A percentile compares a stretch with the other conserved stretches of the same genome.
Evolutionary conservation across 2,888 invertebrate genomes (phyloP).

Genomic region (Sthenelais limicola): DNA sequence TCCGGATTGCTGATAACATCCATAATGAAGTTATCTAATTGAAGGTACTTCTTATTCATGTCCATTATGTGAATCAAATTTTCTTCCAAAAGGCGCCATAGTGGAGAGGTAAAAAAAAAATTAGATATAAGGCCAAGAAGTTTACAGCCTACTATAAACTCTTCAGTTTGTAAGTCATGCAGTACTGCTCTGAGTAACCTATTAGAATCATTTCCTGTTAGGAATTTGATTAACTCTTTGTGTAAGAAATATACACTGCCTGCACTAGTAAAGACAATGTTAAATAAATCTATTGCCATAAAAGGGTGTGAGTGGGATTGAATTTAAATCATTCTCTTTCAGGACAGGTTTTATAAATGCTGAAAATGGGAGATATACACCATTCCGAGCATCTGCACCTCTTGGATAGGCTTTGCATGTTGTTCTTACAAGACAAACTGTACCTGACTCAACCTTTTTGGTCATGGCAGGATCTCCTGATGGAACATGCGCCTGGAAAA

Average conservation of each 20-base stretch:
- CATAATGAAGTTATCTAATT: too few relatives aligned
- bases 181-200: conserved; percentile 13
- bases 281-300: conserved; percentile 9
- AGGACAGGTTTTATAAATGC: too few relatives aligned
- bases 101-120: neutral
- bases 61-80: neutral
- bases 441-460: too few relatives aligned
- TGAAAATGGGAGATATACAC: too few relatives aligned
- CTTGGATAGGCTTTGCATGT: too few relatives aligned
- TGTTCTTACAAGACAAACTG: too few relatives aligned
- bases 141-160: conserved; percentile 3
- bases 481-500: too few relatives aligned
- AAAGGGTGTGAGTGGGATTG: neutral
- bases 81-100: conserved; percentile 16
- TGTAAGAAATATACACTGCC: neutral
- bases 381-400: too few relatives aligned
- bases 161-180: neutral
- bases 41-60: neutral
- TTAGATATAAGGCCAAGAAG: neutral
- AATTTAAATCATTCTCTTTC: neutral
- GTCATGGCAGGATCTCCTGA: too few relatives aligned
- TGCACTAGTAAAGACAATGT: conserved; percentile 2
- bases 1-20: too few relatives aligned
- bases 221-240: neutral
- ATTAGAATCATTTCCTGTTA: neutral